Evolutionary conservation across 2,113 vertebrate genomes (phyloP), one percentile per base, ranked within the genome.

Genomic region (Onychorhynchus coronatus): DNA sequence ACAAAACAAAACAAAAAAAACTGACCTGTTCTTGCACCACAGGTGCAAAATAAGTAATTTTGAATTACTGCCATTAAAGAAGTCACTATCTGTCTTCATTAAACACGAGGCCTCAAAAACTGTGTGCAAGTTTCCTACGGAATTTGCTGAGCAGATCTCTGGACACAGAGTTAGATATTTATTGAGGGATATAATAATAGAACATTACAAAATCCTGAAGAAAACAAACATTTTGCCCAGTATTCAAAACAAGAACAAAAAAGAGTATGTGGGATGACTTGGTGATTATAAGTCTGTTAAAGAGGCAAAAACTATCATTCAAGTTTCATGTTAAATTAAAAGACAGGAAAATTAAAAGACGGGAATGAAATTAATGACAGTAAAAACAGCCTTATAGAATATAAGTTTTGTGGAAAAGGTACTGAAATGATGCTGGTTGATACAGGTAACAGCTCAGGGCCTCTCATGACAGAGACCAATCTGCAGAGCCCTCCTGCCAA

Each of bases 41-140:
- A 44, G 28, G 13, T 75, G 20, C 10, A 39, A 9, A 74, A 52
- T 8, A 47, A 1, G 4, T 39, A 44, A 7, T 66, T 89, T 70
- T 73, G 50, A 61, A 9, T 41, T 82, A 24, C 12, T 75, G 4
- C 33, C 53, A 42, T 12, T 58, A 19, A 56, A 49, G 13, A 55
- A 67, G 20, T 25, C 11, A 31, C 4, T 58, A 3, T 41, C 11
- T 58, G 9, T 63, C 35, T 59, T 89, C 23, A 39, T 82, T 92
- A 83, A 82, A 47, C 4, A 82, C 1, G 2, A 52, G 19, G 6
- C 0, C 15, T 72, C 16, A 66, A 71, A 66, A 78, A 42, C 25
- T 1, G 1, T 14, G 8, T 23, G 8, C 17, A 63, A 39, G 20
- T 0, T 2, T 75, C 8, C 62, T 41, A 31, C 3, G 10, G 6